Evolutionary conservation across 2,888 invertebrate species (phyloP), one percentile per base, ranked within the genome.

Genomic region (Polymixis flavicincta): DNA sequence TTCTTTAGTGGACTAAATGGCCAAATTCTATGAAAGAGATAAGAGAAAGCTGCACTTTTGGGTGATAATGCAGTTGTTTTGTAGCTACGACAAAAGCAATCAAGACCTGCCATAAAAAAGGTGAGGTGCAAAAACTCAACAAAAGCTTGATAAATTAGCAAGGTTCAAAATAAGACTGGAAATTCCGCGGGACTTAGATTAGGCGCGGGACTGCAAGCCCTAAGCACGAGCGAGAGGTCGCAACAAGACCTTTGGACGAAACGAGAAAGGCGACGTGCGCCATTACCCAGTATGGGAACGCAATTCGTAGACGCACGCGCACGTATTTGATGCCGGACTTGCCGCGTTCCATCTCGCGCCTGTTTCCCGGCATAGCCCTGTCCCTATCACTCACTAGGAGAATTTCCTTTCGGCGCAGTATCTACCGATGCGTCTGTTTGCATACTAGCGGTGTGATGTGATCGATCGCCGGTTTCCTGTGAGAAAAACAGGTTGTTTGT

Each of bases 241-340:
- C 86, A 87, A 85, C 79, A 87, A 92, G 89, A 92, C 92, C 93
- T 92, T 91, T 92, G 90, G 94, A 88, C 85, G 89, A 91, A 95
- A 92, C 90, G 95, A 94, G 95, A 94, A 90, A 90, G 92, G 90
- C 88, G 89, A 93, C 78, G 92, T 92, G 92, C 93, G 93, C 95
- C 95, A 94, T 94, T 95, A 95, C 94, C 93, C 93, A 92, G 93
- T 94, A 95, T 93, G 95, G 95, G 93, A 95, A 95, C 95, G 94
- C 94, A 95, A 95, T 95, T 95, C 94, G 94, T 95, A 94, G 94
- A 94, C 93, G 94, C 94, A 94, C 93, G 94, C 94, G 95, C 94
- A 94, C 92, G 71, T 83, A 83, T 87, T 85, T 80, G 72, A 92
- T 92, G 92, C 93, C 94, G 94, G 94, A 94, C 93, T 93, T 92